phyloP scores from a whole-genome alignment of 2,797 vertebrate species.

The Meda fulgida region DNA sequence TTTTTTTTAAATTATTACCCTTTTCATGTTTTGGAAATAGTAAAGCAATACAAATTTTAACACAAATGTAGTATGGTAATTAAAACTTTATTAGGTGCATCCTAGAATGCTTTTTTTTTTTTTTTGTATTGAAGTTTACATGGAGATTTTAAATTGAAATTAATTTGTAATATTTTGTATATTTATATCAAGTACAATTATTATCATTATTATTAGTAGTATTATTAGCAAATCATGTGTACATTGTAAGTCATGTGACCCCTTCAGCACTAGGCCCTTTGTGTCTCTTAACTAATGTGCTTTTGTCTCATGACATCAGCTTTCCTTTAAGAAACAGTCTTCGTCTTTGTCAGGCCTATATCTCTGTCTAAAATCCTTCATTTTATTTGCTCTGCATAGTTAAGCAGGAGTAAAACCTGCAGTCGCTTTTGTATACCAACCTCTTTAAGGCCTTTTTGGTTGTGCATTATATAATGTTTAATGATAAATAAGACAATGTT shows the following conservation, averaged over 20 bases:
- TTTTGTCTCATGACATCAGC: neutral
- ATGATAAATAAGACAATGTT: neutral
- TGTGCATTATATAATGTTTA: neutral
- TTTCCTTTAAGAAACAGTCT: neutral
- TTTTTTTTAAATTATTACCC: neutral
- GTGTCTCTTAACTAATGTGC: conserved; percentile 9
- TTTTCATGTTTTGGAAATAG: neutral
- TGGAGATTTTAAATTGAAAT: neutral
- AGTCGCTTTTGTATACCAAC: neutral
- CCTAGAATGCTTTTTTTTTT: neutral
- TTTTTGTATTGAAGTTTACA: neutral
- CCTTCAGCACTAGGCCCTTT: conserved; percentile 5
- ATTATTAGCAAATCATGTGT: conserved; percentile 13
- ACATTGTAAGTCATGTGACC: conserved; percentile 24
- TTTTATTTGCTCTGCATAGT: neutral
- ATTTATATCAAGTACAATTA: neutral
- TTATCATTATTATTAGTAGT: neutral
- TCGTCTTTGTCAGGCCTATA: neutral
- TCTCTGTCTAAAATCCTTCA: neutral
- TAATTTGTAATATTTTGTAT: neutral
- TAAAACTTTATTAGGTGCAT: neutral
- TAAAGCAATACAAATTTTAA: neutral
- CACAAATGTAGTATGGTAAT: neutral
- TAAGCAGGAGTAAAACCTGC: neutral
- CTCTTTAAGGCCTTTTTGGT: neutral